Percentiles rank a stretch among this genome's conserved stretches.
phyloP scores from a whole-genome alignment of 1,140 invertebrate genomes.

The Caenorhabditis briggsae region DNA sequence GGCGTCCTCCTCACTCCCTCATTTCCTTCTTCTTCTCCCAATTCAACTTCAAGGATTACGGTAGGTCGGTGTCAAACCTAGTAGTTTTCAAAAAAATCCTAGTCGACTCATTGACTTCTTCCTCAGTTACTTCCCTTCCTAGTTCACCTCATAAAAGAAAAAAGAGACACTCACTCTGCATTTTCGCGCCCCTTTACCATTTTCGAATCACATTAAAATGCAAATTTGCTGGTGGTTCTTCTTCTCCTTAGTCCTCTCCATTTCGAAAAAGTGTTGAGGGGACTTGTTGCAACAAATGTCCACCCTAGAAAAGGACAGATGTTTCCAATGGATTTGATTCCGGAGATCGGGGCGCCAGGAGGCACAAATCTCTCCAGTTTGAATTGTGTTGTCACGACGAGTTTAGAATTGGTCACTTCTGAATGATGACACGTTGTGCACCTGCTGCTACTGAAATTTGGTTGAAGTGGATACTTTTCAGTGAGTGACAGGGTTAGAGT shows the following conservation, averaged over 20 bases:
- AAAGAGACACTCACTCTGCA: neutral
- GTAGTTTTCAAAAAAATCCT: neutral
- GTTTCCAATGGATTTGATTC: slow-evolving; percentile 41
- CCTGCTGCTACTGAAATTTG: neutral
- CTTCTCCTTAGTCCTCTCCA: neutral
- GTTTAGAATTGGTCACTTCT: neutral
- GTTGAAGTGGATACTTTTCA: too few relatives aligned
- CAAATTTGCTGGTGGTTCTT: slow-evolving; percentile 1
- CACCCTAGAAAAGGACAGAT: slow-evolving; percentile 2
- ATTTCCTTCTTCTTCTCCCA: neutral
- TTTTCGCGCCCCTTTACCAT: slow-evolving; percentile 13
- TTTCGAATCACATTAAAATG: slow-evolving; percentile 31
- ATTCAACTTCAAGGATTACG: neutral
- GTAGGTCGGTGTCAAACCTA: neutral
- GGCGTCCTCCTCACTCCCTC: neutral
- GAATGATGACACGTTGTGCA: too few relatives aligned
- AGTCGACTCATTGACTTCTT: slow-evolving; percentile 5
- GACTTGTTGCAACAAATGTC: slow-evolving; percentile 30
- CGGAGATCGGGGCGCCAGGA: slow-evolving; percentile 18
- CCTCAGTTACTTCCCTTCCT: neutral
- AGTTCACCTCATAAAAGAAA: slow-evolving; percentile 28
- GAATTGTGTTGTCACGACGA: neutral
- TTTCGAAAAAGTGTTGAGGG: neutral
- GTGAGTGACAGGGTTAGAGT: too few relatives aligned
- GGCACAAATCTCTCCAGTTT: neutral